phyloP scores from a whole-genome alignment of 2,797 vertebrate genomes.

The Aulostomus chinensis region DNA sequence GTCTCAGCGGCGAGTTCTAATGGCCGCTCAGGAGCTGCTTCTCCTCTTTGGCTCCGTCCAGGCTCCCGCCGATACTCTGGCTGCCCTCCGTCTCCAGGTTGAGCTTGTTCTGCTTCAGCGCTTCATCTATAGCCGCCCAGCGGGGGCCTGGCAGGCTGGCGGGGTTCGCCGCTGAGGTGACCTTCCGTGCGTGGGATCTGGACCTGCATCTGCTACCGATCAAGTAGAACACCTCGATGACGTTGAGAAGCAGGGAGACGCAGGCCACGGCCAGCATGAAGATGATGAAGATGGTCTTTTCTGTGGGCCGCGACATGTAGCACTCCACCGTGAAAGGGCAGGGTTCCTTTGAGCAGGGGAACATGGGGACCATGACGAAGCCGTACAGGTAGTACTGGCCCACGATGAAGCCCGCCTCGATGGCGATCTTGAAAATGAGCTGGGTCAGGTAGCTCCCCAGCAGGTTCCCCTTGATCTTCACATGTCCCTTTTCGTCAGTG shows the following conservation, averaged over 20 bases:
- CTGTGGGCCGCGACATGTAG: conserved; percentile 70
- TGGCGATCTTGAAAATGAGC: conserved; percentile 87
- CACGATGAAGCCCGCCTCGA: conserved; percentile 89
- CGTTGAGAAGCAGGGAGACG: conserved; percentile 63
- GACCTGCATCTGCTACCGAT: conserved; percentile 39
- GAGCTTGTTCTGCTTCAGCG: conserved; percentile 53
- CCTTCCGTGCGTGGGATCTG: conserved; percentile 13
- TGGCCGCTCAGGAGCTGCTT: conserved; percentile 45
- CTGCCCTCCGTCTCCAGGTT: conserved; percentile 61
- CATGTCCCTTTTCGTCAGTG: conserved; percentile 80
- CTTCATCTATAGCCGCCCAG: conserved; percentile 9
- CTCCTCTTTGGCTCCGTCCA: conserved; percentile 72
- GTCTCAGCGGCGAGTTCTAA: conserved; percentile 7
- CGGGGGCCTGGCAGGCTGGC: conserved; percentile 16
- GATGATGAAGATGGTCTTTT: conserved; percentile 73
- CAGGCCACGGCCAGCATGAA: conserved; percentile 73
- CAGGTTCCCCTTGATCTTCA: conserved; percentile 89
- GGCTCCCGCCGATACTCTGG: conserved; percentile 53
- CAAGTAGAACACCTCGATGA: conserved; percentile 68
- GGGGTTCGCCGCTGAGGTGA: conserved; percentile 31
- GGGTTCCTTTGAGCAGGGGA: conserved; percentile 85
- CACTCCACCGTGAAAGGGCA: conserved; percentile 86
- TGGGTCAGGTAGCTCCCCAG: conserved; percentile 90
- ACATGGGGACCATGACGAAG: conserved; percentile 90
- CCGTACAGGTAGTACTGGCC: conserved; percentile 96